Evolutionary conservation across 1,140 invertebrate genomes (phyloP).

Genomic region (Xylocopa sonorina): DNA sequence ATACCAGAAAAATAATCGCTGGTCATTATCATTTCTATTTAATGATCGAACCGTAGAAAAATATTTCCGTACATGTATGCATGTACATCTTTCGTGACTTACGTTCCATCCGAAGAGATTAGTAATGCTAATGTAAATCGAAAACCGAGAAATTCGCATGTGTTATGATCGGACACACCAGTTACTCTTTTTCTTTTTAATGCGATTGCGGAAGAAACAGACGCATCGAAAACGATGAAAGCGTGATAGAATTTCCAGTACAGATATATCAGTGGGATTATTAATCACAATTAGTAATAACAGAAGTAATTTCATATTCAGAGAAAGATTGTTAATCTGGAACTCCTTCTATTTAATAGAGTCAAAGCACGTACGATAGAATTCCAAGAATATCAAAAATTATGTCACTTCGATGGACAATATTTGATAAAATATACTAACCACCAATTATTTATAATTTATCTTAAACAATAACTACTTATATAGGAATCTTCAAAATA

Average conservation of each 20-base stretch:
- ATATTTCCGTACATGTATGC: too few relatives aligned
- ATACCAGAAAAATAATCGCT: too few relatives aligned
- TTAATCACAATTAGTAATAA: neutral
- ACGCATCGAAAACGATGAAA: neutral
- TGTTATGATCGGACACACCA: neutral
- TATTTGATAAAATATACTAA: too few relatives aligned
- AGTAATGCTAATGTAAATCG: neutral
- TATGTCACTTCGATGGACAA: too few relatives aligned
- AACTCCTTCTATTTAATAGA: too few relatives aligned
- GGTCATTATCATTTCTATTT: neutral
- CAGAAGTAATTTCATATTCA: too few relatives aligned
- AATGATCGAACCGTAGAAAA: neutral
- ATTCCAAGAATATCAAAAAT: too few relatives aligned
- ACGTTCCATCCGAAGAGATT: neutral
- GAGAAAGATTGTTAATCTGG: too few relatives aligned
- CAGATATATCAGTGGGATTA: neutral
- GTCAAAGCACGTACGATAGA: too few relatives aligned
- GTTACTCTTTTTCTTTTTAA: neutral
- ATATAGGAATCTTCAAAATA: too few relatives aligned
- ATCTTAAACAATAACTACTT: too few relatives aligned
- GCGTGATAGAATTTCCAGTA: slow-evolving; percentile 14
- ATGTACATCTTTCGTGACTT: neutral
- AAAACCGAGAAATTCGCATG: neutral
- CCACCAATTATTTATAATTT: too few relatives aligned
- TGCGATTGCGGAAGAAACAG: neutral